Base-by-base conservation (phyloP, 1,140 invertebrate species). In the Muscidifurax raptorellus region DNA sequence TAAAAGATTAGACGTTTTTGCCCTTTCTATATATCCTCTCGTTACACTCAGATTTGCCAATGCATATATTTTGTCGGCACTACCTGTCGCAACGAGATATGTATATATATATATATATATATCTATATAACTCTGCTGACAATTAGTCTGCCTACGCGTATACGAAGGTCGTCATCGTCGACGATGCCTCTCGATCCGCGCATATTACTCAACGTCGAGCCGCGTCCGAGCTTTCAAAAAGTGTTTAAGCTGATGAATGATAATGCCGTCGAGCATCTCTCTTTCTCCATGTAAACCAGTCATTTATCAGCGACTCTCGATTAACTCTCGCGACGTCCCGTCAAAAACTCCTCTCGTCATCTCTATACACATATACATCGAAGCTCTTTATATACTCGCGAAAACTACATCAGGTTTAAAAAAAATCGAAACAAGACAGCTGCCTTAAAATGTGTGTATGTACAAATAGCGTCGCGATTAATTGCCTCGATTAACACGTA, bases 401-500 rank as follows among this genome's bases (percentile, higher is more conserved):
- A 47, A 47, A 47, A 18, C 44, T 12, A n/a, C n/a, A n/a, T n/a
- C n/a, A n/a, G n/a, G n/a, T n/a, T n/a, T n/a, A n/a, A n/a, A n/a
- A n/a, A n/a, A n/a, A n/a, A n/a, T n/a, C n/a, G n/a, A n/a, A n/a
- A n/a, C n/a, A n/a, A n/a, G n/a, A n/a, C n/a, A n/a, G n/a, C n/a
- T n/a, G n/a, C n/a, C n/a, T n/a, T n/a, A n/a, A n/a, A n/a, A n/a
- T n/a, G n/a, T n/a, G n/a, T n/a, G n/a, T n/a, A 9, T 9, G 2
- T 25, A 47, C 36, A 77, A 77, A 77, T 32, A n/a, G 28, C 18
- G 52, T 22, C 22, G 22, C 59, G 22, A 79, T 67, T 66, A 79
- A 67, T 66, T 25, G 32, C 32, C 59, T 10, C 30, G 59, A 79
- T 67, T 79, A 79, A 78, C 76, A 36, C 28, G 7, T 66, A 66